Conservation (phyloP, 2,113 vertebrate genomes). For the Sprattus sprattus region DNA sequence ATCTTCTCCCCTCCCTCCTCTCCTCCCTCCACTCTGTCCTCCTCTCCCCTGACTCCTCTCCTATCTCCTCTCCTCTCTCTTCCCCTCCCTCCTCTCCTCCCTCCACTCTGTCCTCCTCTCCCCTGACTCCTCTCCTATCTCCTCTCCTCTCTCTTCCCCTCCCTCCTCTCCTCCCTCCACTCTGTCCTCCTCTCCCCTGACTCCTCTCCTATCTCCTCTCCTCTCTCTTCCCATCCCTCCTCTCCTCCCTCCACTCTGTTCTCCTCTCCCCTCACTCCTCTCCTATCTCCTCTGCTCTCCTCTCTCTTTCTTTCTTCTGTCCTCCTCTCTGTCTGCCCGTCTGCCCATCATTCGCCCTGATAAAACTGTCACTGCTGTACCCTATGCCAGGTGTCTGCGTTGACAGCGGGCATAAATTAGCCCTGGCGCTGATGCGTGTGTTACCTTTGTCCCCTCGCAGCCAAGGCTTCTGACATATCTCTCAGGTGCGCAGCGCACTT, state of each 20-base stretch:
- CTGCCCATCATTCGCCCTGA: constrained; percentile 70
- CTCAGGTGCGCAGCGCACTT: constrained; percentile 48
- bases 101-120: neutral
- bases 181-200: neutral
- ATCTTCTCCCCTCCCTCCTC: too few species aligned
- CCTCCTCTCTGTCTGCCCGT: constrained; percentile 60
- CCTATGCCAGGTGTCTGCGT: constrained; percentile 67
- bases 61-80: neutral
- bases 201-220: neutral
- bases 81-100: neutral
- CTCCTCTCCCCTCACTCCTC: neutral
- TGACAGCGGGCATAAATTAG: constrained; percentile 71
- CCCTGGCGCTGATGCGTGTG: constrained; percentile 63
- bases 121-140: neutral
- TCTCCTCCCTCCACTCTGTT: neutral
- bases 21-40: neutral
- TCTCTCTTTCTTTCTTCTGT: neutral
- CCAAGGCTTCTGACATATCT: constrained; percentile 73
- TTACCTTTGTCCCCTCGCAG: constrained; percentile 49
- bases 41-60: neutral
- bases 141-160: neutral
- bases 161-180: neutral
- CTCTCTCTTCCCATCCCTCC: neutral
- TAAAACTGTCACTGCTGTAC: constrained; percentile 71
- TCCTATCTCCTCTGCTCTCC: neutral